Evolutionary conservation across 2,797 vertebrate genomes (phyloP).

Genomic region (Falco novaeseelandiae): DNA sequence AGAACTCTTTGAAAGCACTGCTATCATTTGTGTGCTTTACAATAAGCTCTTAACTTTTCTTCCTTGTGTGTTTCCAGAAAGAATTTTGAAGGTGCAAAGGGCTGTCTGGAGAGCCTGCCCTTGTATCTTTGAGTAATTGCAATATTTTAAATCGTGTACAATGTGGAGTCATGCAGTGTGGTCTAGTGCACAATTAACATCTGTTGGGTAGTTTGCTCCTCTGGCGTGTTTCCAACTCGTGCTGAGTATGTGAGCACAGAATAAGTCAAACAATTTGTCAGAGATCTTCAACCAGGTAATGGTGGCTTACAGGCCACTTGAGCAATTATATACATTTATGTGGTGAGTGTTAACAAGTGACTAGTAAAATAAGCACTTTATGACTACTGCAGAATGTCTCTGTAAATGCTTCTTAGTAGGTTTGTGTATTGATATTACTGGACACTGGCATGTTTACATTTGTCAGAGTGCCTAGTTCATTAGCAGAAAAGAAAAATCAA

Average conservation of each 20-base stretch:
- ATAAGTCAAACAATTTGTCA: slow-evolving; percentile 42
- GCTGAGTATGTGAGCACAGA: neutral
- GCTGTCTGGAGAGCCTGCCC: neutral
- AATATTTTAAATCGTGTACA: slow-evolving; percentile 27
- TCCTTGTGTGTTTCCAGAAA: neutral
- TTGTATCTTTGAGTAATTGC: slow-evolving; percentile 31
- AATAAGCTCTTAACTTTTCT: neutral
- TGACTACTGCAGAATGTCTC: neutral
- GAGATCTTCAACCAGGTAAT: neutral
- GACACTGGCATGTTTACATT: neutral
- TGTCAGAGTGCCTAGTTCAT: slow-evolving; percentile 14
- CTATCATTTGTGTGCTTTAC: neutral
- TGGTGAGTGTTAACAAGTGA: neutral
- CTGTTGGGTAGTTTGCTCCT: slow-evolving; percentile 33
- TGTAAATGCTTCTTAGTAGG: neutral
- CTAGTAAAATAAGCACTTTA: slow-evolving; percentile 5
- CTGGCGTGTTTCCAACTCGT: neutral
- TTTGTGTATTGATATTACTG: neutral
- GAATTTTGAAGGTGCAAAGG: neutral
- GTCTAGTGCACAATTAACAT: slow-evolving; percentile 41
- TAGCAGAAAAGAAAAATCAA: slow-evolving; percentile 26
- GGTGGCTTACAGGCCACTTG: neutral
- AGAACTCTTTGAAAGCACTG: neutral
- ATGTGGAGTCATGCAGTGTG: neutral
- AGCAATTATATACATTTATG: neutral